phyloP scores from a whole-genome alignment of 2,113 vertebrate genomes.

The Grallaria varia region DNA sequence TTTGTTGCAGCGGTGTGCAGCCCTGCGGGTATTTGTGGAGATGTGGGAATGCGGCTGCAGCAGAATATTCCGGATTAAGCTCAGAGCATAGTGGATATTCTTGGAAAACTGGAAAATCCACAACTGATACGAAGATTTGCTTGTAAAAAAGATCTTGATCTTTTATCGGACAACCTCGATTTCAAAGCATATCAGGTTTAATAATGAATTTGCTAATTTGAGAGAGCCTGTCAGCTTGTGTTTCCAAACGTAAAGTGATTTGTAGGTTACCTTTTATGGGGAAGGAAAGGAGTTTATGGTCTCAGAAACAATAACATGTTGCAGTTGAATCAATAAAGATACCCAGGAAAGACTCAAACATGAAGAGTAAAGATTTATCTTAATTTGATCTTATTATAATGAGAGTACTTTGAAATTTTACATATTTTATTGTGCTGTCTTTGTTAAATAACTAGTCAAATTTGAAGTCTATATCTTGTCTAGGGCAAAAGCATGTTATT shows the following conservation, averaged over 20 bases:
- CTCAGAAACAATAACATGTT: rapidly evolving
- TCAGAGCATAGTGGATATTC: neutral
- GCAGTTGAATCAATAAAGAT: neutral
- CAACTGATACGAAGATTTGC: neutral
- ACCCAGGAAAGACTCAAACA: neutral
- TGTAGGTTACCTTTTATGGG: neutral
- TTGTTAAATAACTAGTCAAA: neutral
- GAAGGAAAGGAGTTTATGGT: neutral
- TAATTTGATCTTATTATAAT: neutral
- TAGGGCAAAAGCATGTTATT: neutral
- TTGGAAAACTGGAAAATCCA: neutral
- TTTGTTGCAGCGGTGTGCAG: neutral
- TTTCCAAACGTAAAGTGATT: neutral
- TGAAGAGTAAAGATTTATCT: neutral
- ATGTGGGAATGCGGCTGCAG: neutral
- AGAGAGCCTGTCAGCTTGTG: neutral
- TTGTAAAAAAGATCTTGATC: neutral
- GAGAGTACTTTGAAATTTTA: neutral
- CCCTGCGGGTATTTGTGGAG: neutral
- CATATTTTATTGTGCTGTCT: neutral
- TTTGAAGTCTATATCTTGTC: neutral
- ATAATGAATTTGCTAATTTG: neutral
- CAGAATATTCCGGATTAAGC: neutral
- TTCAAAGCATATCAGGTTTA: neutral
- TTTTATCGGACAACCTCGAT: neutral